Conservation (phyloP, 2,113 vertebrate species). For the Silurus meridionalis region DNA sequence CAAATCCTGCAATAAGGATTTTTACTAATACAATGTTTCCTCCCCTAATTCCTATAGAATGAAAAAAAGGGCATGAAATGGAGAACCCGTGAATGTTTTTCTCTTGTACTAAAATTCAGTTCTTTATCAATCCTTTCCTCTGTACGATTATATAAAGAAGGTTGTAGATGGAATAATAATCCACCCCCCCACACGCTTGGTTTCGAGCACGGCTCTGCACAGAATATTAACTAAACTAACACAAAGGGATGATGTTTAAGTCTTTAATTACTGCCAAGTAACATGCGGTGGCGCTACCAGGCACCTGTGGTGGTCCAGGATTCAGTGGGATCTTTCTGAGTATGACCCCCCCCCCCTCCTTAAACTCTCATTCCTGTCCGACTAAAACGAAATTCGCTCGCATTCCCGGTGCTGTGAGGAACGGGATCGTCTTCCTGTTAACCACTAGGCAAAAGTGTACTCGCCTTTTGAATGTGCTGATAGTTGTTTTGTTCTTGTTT, state of each 20-base stretch:
- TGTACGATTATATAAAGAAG: neutral
- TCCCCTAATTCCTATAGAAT: neutral
- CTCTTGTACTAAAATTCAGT: neutral
- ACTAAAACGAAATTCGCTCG: constrained; percentile 27
- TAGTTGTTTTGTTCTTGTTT: constrained; percentile 71
- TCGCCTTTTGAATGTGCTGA: constrained; percentile 60
- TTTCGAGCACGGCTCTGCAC: constrained; percentile 62
- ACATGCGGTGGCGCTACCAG: constrained; percentile 53
- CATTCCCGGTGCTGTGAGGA: neutral
- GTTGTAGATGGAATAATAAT: neutral
- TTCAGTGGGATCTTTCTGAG: constrained; percentile 18
- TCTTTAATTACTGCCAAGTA: constrained; percentile 48
- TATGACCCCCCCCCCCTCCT: neutral
- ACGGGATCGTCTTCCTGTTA: neutral
- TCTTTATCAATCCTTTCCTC: neutral
- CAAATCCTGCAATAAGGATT: neutral
- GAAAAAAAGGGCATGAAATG: neutral
- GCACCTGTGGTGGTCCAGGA: constrained; percentile 41
- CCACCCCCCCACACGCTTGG: constrained; percentile 2
- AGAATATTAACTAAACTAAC: constrained; percentile 71
- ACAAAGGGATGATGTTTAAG: constrained; percentile 60
- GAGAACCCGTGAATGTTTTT: neutral
- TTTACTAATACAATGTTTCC: constrained; percentile 6
- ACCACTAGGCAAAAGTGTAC: constrained; percentile 2
- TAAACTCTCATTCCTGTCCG: neutral